Evolutionary conservation across 2,888 invertebrate species (phyloP), one percentile per base, ranked within the genome.

Genomic region (Lissocephala sabroskyi): DNA sequence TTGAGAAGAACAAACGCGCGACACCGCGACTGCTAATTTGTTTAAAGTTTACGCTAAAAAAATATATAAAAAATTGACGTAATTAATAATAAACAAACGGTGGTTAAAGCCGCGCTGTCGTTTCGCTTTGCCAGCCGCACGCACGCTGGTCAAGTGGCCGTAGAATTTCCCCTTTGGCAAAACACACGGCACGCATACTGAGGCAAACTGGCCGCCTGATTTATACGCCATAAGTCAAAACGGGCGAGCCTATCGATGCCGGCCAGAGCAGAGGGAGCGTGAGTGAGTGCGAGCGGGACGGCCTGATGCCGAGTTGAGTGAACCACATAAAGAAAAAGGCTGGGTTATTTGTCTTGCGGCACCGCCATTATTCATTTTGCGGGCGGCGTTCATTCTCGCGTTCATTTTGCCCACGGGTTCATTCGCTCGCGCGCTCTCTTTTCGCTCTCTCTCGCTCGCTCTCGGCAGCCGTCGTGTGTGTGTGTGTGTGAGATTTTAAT

Each of bases 281-380:
- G 16, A 18, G 18, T 19, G 45, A 40, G 44, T 28, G 41, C 36
- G 57, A 58, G 42, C 35, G 54, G 45, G 39, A 52, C n/a, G n/a
- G n/a, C n/a, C n/a, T n/a, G n/a, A n/a, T 26, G 35, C 11, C 18
- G 9, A 26, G 18, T n/a, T 45, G 28, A 17, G 10, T 19, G n/a
- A 11, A 17, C 37, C 5, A 50, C 49, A 65, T 53, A 62, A 70
- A 74, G 67, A 81, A 78, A n/a, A 80, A 82, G 82, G 83, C 77
- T 82, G 82, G 82, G 82, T 82, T 83, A 83, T 82, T 81, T 81
- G 80, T 78, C 82, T 82, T 82, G 60, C 74, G 78, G 77, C 71
- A 80, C 71, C 80, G 80, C 83, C 82, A 82, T 82, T 80, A 83
- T 81, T 82, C 82, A 82, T 83, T 80, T 74, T 60, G 57, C 54